phyloP scores from a whole-genome alignment of 2,888 invertebrate genomes.

The Drosophila paranaensis region DNA sequence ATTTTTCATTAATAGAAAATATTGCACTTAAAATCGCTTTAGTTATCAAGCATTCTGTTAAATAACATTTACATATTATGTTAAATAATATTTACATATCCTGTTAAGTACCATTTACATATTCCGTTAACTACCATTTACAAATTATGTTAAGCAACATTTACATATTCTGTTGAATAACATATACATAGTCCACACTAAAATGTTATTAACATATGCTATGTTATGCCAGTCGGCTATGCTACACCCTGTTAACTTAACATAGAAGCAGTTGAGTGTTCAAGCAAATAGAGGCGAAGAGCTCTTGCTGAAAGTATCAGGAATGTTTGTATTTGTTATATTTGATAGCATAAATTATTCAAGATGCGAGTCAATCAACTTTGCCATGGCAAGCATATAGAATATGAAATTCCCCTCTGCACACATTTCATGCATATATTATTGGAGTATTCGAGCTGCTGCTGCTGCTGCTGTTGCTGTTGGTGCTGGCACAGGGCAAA shows the following conservation, averaged over 20 bases:
- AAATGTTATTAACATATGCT: background rate
- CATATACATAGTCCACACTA: background rate
- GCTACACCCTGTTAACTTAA: background rate
- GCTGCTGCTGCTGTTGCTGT: background rate
- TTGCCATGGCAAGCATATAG: background rate
- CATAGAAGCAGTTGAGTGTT: background rate
- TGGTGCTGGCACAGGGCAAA: constrained; percentile 7
- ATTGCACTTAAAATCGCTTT: background rate
- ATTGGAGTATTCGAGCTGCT: constrained; percentile 1
- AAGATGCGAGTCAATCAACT: constrained; percentile 5
- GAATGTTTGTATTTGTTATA: background rate
- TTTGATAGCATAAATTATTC: constrained; percentile 9
- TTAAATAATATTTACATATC: background rate
- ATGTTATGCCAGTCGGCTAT: background rate
- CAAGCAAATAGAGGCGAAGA: background rate
- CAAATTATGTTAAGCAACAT: background rate
- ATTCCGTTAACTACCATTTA: background rate
- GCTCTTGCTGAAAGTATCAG: background rate
- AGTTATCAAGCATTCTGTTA: background rate
- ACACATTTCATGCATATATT: constrained; percentile 16
- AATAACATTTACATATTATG: background rate
- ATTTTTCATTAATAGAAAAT: background rate
- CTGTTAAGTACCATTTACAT: background rate
- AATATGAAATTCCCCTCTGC: background rate
- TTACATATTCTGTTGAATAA: too few relatives aligned